These are phyloP conservation scores for Percopsis transmontana DNA, from an alignment of 2,113 vertebrate genomes.

Conservation along the genomic window DNA sequence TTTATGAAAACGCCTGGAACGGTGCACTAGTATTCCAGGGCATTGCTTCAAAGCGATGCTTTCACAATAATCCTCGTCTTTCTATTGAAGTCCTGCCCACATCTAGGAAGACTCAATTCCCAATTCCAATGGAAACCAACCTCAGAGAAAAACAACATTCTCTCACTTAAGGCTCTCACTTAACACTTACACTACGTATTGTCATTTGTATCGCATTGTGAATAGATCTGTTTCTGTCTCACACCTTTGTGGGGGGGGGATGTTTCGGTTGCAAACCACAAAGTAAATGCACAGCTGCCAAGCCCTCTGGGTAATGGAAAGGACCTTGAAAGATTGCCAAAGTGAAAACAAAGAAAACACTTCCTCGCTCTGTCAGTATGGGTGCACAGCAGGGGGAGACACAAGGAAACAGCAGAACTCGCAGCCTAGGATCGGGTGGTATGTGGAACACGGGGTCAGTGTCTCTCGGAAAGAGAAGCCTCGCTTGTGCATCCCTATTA, in stretches of 20 bases:
- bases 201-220: background rate
- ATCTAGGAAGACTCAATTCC: background rate
- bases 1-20: slow-evolving; percentile 1
- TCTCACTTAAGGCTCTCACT: slow-evolving; percentile 2
- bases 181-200: slow-evolving; percentile 3
- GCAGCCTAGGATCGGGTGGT: background rate
- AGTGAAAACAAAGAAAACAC: background rate
- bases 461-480: background rate
- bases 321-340: too few relatives aligned
- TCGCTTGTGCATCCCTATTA: background rate
- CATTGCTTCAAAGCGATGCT: slow-evolving; percentile 4
- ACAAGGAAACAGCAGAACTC: background rate
- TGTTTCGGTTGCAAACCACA: background rate
- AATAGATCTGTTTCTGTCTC: background rate
- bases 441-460: background rate
- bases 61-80: slow-evolving; percentile 2
- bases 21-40: slow-evolving; percentile 9
- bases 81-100: slow-evolving; percentile 6
- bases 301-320: too few relatives aligned
- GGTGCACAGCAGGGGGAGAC: too few relatives aligned
- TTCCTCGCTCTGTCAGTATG: background rate
- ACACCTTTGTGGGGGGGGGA: slow-evolving; percentile 2
- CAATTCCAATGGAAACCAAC: background rate
- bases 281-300: too few relatives aligned
- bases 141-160: background rate